A percentile compares a stretch with the other conserved stretches of the same genome.
Conservation (phyloP, 2,888 invertebrate species). For the Sepioteuthis lessoniana region DNA sequence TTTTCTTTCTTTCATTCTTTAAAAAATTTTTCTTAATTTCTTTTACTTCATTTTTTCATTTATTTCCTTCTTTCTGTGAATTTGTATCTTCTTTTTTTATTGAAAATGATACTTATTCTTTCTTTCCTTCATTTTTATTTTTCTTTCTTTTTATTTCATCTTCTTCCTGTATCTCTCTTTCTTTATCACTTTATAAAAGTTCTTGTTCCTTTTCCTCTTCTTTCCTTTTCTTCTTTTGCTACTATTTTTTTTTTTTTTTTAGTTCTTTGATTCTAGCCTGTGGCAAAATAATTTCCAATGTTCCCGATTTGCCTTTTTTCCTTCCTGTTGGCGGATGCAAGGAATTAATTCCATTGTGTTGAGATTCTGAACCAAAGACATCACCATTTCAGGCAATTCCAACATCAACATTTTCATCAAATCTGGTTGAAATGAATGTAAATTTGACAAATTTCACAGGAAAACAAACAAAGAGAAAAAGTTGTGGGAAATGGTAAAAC, state of each 20-base stretch:
- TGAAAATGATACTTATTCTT: too few relatives aligned
- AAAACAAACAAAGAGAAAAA: not conserved
- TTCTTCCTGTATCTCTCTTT: too few relatives aligned
- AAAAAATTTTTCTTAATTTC: too few relatives aligned
- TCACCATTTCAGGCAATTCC: not conserved
- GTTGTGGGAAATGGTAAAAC: not conserved
- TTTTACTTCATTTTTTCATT: not conserved
- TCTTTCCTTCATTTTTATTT: not conserved
- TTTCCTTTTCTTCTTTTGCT: too few relatives aligned
- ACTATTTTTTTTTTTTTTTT: not conserved
- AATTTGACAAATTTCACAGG: slow-evolving; percentile 2
- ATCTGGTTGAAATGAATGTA: not conserved
- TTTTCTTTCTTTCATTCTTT: too few relatives aligned
- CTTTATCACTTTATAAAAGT: not conserved
- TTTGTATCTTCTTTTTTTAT: too few relatives aligned
- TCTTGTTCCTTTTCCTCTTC: not conserved
- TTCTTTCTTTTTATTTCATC: not conserved
- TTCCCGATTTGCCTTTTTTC: slow-evolving; percentile 1
- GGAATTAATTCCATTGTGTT: slow-evolving; percentile 33
- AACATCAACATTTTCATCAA: not conserved
- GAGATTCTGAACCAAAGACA: not conserved
- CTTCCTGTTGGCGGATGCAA: not conserved
- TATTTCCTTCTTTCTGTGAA: not conserved
- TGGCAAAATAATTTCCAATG: not conserved
- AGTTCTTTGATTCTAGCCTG: not conserved